Percentiles rank a stretch among this genome's conserved stretches.
These are phyloP conservation scores for Pseudolycoriella hygida DNA, from an alignment of 2,888 invertebrate species.

Conservation along the genomic window DNA sequence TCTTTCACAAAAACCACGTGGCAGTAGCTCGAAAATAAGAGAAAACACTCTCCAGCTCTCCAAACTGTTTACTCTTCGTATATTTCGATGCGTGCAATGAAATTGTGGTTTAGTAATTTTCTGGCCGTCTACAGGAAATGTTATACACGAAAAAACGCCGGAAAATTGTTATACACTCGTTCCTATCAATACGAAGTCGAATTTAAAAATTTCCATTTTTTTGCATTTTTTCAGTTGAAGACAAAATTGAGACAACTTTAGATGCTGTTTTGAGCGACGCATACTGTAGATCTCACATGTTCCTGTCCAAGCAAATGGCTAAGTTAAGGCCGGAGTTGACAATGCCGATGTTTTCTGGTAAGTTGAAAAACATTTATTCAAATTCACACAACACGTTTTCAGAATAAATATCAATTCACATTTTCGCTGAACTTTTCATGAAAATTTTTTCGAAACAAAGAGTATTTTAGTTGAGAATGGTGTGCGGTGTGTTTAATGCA, in stretches of 20 bases:
- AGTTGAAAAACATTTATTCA: conserved; percentile 15
- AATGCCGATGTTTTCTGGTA: conserved; percentile 98
- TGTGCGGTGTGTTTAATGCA: too few relatives aligned
- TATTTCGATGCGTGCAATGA: too few relatives aligned
- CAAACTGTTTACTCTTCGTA: too few relatives aligned
- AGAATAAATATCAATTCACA: background rate
- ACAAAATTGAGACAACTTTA: conserved; percentile 43
- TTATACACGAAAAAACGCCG: too few relatives aligned
- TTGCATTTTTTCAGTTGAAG: conserved; percentile 20
- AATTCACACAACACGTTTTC: background rate
- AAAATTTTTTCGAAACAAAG: background rate
- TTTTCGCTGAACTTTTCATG: conserved; percentile 2
- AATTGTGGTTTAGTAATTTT: too few relatives aligned
- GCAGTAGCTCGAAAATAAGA: too few relatives aligned
- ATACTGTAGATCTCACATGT: conserved; percentile 84
- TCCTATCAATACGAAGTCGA: too few relatives aligned
- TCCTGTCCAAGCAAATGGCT: conserved; percentile 81
- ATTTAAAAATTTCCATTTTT: conserved; percentile 5
- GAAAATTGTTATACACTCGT: too few relatives aligned
- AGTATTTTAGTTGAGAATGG: too few relatives aligned
- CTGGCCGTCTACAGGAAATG: too few relatives aligned
- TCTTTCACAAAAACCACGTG: too few relatives aligned
- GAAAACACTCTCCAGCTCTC: too few relatives aligned
- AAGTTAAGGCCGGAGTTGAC: conserved; percentile 92
- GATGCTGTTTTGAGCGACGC: conserved; percentile 74